Base-by-base conservation (phyloP, 2,113 vertebrate species). In the Forbesichthys agassizii region DNA sequence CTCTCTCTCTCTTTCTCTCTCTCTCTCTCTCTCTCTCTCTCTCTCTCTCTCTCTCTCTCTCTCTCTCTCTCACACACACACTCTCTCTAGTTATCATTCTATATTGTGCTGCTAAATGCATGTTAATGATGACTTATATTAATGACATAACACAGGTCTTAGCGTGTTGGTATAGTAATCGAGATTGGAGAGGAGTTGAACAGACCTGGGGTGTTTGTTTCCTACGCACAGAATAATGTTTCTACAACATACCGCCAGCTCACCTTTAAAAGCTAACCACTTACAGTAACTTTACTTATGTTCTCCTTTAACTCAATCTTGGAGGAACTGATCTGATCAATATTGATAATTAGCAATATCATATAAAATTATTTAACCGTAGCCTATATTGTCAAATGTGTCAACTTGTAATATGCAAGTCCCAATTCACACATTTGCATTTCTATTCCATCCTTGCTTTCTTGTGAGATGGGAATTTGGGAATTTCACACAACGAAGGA, bases 401-500 rank as follows among this genome's bases (percentile, higher is more conserved):
- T 27, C 27, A 27, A 27, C 2, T 27, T 27, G 27, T 27, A 27
- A 27, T 27, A 27, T 27, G 27, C 27, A 27, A 27, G 27, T 27
- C 27, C 27, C 1, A 27, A 27, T 27, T 27, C 27, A 27, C 27
- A 27, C 27, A 27, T 27, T 27, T 27, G 27, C 27, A 27, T 27
- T 27, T 27, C 27, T 27, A 27, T 27, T 27, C 27, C 27, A 3
- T 27, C 13, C 52, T 20, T 11, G 10, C 18, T 56, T 16, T 56
- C 54, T 2, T 16, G 10, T 9, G 54, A 20, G n/a, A 18, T 9
- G 54, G 16, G 69, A 83, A 79, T 85, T 84, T 9, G 54, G 16
- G 69, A 83, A 79, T 85, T 84, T 75, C 71, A 83, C 9, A 65
- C 81, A 71, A 59, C 68, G 33, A 61, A 77, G 60, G 69, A 36